Percentiles rank a stretch among this genome's conserved stretches.
Evolutionary conservation across 2,888 invertebrate genomes (phyloP).

Genomic region (Bhutanitis thaidina): DNA sequence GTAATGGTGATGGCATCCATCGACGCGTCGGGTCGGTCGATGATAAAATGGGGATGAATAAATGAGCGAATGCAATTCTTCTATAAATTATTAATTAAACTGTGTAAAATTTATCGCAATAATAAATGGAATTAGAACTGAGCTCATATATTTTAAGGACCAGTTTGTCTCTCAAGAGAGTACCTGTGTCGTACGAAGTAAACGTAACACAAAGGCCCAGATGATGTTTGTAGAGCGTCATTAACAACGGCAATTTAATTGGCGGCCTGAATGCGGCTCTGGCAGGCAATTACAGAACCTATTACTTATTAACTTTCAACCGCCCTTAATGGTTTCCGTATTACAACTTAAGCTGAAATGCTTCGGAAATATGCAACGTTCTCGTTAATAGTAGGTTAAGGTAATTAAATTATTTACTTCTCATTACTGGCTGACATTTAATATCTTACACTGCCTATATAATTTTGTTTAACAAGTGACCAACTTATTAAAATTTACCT

Average conservation of each 20-base stretch:
- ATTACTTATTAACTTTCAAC: slow-evolving; percentile 65
- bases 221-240: slow-evolving; percentile 22
- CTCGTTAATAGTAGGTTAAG: slow-evolving; percentile 10
- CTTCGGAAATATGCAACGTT: slow-evolving; percentile 39
- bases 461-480: neutral
- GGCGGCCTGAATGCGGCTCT: slow-evolving; percentile 36
- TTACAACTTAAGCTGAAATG: slow-evolving; percentile 45
- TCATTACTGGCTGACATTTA: slow-evolving; percentile 2
- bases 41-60: too few relatives aligned
- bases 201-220: slow-evolving; percentile 17
- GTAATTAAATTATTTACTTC: slow-evolving; percentile 17
- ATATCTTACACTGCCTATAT: neutral
- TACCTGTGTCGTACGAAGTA: slow-evolving; percentile 9
- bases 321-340: slow-evolving; percentile 61
- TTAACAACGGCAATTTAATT: slow-evolving; percentile 22
- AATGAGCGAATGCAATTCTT: too few relatives aligned
- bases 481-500: neutral
- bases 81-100: too few relatives aligned
- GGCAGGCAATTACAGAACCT: slow-evolving; percentile 53
- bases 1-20: too few relatives aligned
- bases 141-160: slow-evolving; percentile 7
- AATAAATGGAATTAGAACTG: slow-evolving; percentile 9
- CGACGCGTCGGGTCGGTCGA: too few relatives aligned
- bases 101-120: neutral
- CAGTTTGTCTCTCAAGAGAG: slow-evolving; percentile 4